Base-by-base conservation (phyloP, 2,113 vertebrate species). In the Condylura cristata region DNA sequence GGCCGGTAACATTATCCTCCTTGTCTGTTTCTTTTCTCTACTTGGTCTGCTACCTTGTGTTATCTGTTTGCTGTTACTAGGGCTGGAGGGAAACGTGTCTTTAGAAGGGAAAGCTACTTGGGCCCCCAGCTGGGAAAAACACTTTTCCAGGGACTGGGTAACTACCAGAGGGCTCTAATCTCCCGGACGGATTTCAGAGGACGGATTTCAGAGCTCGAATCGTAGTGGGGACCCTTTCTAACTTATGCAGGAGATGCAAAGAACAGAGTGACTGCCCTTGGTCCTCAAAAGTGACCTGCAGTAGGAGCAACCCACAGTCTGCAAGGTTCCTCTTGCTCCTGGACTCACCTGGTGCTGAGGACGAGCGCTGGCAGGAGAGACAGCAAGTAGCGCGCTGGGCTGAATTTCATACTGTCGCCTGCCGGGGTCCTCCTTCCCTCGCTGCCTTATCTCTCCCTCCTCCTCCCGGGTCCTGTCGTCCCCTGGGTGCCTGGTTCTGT, bases 261-360 rank as follows among this genome's bases (percentile, higher is more conserved):
- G 32, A 39, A n/a, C 78, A 20, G 41, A 91, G 92, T 34, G 24
- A 8, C 24, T 17, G 8, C 46, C 72, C 53, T 93, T 83, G 66
- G 58, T 58, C 51, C 34, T 70, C 17, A 5, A 39, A 24, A 32
- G 51, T 32, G 93, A 51, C 65, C 58, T 71, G 37, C 3, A 14
- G 65, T 18, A 18, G 75, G 32, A 51, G 13, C 75, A 34, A 18
- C 17, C 14, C 28, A 41, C 24, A 12, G 13, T 86, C 74, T 10
- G 71, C 20, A 20, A 3, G 71, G 65, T 96, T 91, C 61, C 91
- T 63, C 0, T 65, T 63, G 91, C 65, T 87, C 58, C 75, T 7
- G 91, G 91, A 98, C 98, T 98, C 98, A 99, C 98, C 98, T 97
- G 94, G 97, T 13, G 84, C 98, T 94, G 86, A 97, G 65, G 91